phyloP scores from a whole-genome alignment of 53 echinoderm and acorn worm genomes.

The Zoroaster sp. region DNA sequence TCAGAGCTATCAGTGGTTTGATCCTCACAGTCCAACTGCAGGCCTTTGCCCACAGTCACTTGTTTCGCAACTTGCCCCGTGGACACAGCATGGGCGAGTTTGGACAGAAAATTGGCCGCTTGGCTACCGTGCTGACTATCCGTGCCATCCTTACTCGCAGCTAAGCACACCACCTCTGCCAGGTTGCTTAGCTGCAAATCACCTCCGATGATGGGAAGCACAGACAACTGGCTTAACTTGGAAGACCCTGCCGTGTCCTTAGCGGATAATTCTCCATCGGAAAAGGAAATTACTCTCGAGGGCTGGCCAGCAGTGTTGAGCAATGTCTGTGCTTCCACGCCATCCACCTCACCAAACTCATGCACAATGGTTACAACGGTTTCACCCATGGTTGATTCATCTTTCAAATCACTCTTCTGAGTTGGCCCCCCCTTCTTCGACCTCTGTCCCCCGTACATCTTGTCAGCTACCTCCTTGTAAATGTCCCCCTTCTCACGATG shows the following conservation, averaged over 20 bases:
- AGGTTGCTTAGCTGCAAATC: slow-evolving; percentile 30
- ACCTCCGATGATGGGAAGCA: not conserved
- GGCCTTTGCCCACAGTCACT: not conserved
- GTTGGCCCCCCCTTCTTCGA: not conserved
- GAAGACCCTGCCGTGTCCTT: not conserved
- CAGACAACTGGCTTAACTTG: not conserved
- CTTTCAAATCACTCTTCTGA: not conserved
- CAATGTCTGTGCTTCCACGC: not conserved
- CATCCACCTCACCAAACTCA: not conserved
- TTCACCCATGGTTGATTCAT: not conserved
- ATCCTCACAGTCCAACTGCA: not conserved
- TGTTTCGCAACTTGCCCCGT: not conserved
- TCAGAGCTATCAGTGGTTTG: not conserved
- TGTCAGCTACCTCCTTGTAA: not conserved
- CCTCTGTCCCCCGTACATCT: not conserved
- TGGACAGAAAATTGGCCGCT: slow-evolving; percentile 31
- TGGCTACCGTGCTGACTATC: not conserved
- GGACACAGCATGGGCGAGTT: slow-evolving; percentile 48
- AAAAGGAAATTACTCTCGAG: not conserved
- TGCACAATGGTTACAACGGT: slow-evolving; percentile 13
- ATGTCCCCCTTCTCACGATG: slow-evolving; percentile 76
- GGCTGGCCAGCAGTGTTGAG: not conserved
- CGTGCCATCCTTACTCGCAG: not conserved
- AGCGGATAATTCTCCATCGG: not conserved
- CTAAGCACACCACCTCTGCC: slow-evolving; percentile 1